A percentile compares a stretch with the other conserved stretches of the same genome.
phyloP scores from a whole-genome alignment of 1,140 invertebrate species.

The Nasonia longicornis region DNA sequence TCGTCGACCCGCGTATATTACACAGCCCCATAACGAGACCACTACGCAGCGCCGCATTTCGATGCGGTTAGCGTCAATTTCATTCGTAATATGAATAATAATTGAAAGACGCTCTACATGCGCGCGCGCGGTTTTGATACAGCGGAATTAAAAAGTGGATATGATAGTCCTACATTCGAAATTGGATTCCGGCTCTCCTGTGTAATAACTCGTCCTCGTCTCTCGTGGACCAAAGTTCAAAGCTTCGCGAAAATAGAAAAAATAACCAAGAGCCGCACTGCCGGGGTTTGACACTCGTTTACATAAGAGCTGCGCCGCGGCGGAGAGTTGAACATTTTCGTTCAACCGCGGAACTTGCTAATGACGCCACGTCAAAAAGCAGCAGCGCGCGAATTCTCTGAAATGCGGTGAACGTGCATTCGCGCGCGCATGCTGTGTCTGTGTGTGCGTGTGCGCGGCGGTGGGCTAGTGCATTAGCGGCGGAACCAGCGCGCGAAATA shows the following conservation, averaged over 20 bases:
- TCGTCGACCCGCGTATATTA: background rate
- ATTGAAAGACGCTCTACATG: too few relatives aligned
- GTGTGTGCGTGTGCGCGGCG: background rate
- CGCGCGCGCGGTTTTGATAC: too few relatives aligned
- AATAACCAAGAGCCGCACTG: background rate
- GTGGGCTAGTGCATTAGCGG: constrained; percentile 18
- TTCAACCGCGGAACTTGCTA: constrained; percentile 38
- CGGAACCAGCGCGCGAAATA: background rate
- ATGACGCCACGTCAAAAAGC: constrained; percentile 43
- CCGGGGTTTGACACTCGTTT: constrained; percentile 32
- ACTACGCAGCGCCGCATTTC: background rate
- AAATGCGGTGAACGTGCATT: constrained; percentile 24
- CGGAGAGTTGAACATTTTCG: constrained; percentile 29
- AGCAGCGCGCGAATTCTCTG: constrained; percentile 10
- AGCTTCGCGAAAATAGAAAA: background rate
- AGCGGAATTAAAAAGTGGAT: background rate
- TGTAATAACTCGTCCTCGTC: too few relatives aligned
- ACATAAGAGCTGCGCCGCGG: constrained; percentile 19
- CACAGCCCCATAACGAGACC: background rate
- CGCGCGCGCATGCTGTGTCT: background rate
- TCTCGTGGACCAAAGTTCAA: too few relatives aligned
- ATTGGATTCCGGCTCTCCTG: too few relatives aligned
- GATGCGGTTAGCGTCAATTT: background rate
- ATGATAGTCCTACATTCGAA: too few relatives aligned
- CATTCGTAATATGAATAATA: background rate